Percentiles rank a stretch among this genome's conserved stretches.
These are phyloP conservation scores for Notolepis coatsorum DNA, from an alignment of 2,797 vertebrate species.

Conservation along the genomic window DNA sequence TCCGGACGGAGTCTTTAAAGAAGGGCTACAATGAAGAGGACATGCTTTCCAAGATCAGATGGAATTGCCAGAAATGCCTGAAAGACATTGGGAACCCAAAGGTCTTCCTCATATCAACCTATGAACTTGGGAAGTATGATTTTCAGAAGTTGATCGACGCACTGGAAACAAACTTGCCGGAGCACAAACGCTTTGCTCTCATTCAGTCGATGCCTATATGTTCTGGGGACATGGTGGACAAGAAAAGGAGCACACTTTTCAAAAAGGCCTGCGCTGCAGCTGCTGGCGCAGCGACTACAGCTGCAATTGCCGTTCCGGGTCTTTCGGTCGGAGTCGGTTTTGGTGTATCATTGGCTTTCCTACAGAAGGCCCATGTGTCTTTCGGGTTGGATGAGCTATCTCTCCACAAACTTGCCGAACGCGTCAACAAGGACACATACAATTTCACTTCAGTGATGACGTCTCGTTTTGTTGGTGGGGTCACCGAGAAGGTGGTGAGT, in stretches of 20 bases:
- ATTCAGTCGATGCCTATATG: constrained; percentile 31
- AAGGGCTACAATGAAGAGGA: constrained; percentile 40
- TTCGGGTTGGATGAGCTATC: not conserved
- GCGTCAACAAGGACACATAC: not conserved
- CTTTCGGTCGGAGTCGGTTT: constrained; percentile 3
- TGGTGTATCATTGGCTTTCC: not conserved
- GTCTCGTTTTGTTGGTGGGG: not conserved
- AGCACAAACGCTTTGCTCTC: constrained; percentile 26
- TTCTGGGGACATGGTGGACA: constrained; percentile 25
- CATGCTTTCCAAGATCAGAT: constrained; percentile 22
- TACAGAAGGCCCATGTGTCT: not conserved
- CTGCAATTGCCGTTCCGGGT: constrained; percentile 7
- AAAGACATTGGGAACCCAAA: constrained; percentile 16
- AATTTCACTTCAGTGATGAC: not conserved
- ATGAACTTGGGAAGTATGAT: constrained; percentile 31
- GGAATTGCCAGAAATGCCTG: constrained; percentile 22
- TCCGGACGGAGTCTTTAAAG: constrained; percentile 35
- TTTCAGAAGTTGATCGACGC: constrained; percentile 15
- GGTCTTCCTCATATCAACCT: constrained; percentile 45
- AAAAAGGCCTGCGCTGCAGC: not conserved
- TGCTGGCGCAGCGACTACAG: not conserved
- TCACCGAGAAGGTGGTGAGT: not conserved
- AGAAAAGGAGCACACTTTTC: constrained; percentile 21
- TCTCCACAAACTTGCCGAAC: not conserved
- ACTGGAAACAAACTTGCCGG: constrained; percentile 20